Base-by-base conservation (phyloP, 2,797 vertebrate species). In the Argyrosomus regius region DNA sequence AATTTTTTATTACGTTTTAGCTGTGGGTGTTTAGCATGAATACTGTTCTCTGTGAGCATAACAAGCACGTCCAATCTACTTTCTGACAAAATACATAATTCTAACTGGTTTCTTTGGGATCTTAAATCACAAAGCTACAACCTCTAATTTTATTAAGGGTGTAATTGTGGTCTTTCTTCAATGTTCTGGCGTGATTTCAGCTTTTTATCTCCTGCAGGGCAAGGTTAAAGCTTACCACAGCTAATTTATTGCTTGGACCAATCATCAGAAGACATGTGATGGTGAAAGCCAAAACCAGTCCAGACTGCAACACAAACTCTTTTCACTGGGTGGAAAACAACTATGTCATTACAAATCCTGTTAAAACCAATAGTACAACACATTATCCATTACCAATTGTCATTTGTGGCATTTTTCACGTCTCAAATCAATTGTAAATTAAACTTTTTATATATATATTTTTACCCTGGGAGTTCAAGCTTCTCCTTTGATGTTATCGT, bases 391-490 rank as follows among this genome's bases (percentile, higher is more conserved):
- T 39, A 39, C 35, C 35, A 39, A 20, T 8, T 59, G 26, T 58
- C 52, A 26, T 64, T n/a, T 11, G 8, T 6, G 14, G 39, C 17
- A 20, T 26, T 39, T 60, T 59, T 82, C 7, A 72, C 14, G 14
- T 61, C 70, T 22, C 18, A 75, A 75, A 58, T 70, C 66, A 46
- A 64, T 39, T 60, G 16, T 45, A 24, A 45, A 77, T 77, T 18
- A 8, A 46, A 71, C 20, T 26, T 56, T 49, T 31, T 56, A 8
- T 39, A 20, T 28, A 43, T 57, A 1, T 50, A 26, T 26, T 17
- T 50, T 58, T 6, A 24, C 10, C 3, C 10, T 5, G 54, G 45
- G 18, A 63, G 43, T 72, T 48, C 46, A 31, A 31, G 12, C 49
- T 48, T 54, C 26, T 35, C 9, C 53, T 79, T 52, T 77, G 49